A percentile compares a stretch with the other conserved stretches of the same genome.
phyloP scores from a whole-genome alignment of 2,888 invertebrate genomes.

The Ephialtes manifestator region DNA sequence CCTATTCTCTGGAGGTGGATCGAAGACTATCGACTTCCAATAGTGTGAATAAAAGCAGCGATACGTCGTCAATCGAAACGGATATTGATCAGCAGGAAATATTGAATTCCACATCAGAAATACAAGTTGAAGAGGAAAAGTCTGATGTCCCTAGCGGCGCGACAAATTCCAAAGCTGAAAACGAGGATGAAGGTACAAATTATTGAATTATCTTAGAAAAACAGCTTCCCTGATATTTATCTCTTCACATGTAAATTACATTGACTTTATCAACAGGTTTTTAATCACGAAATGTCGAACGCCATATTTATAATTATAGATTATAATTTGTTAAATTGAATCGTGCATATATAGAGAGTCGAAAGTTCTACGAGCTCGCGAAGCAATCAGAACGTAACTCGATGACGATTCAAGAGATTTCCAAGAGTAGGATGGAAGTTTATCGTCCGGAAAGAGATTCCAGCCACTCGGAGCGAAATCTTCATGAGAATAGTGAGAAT shows the following conservation, averaged over 20 bases:
- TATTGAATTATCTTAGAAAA: neutral
- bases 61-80: neutral
- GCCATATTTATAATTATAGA: neutral
- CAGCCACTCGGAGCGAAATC: neutral
- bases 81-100: neutral
- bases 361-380: neutral
- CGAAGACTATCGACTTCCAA: neutral
- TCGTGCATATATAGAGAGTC: constrained; percentile 26
- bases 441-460: neutral
- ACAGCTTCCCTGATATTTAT: neutral
- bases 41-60: neutral
- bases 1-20: neutral
- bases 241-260: neutral
- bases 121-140: neutral
- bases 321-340: constrained; percentile 22
- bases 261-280: constrained; percentile 33
- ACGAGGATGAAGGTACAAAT: constrained; percentile 2
- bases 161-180: neutral
- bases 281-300: neutral
- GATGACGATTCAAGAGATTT: constrained; percentile 12
- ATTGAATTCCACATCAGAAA: neutral
- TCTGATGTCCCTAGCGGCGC: neutral
- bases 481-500: neutral
- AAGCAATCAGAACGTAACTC: neutral
- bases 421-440: neutral